Conservation (phyloP, 1,140 invertebrate species). For the Apolygus lucorum region DNA sequence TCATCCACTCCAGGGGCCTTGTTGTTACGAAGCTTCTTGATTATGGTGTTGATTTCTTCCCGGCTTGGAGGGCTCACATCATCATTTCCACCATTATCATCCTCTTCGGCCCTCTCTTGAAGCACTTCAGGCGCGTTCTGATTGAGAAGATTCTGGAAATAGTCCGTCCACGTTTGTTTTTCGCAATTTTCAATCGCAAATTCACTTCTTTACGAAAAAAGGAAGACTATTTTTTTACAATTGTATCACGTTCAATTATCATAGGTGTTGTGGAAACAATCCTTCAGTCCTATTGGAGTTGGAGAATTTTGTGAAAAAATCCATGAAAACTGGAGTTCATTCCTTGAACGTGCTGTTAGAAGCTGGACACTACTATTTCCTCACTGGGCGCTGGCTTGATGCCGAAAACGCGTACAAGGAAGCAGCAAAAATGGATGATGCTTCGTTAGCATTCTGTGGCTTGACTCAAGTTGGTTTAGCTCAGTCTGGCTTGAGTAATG, state of each 20-base stretch:
- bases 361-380: conserved; percentile 66
- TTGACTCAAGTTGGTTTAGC: conserved; percentile 65
- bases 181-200: too few relatives aligned
- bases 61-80: too few relatives aligned
- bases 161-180: too few relatives aligned
- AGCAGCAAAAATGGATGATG: conserved; percentile 73
- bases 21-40: too few relatives aligned
- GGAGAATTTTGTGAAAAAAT: conserved; percentile 60
- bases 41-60: too few relatives aligned
- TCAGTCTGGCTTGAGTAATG: conserved; percentile 22
- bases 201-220: conserved; percentile 36
- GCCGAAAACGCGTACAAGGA: conserved; percentile 68
- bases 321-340: conserved; percentile 57
- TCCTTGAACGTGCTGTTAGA: conserved; percentile 65
- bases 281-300: conserved; percentile 54
- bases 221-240: neutral
- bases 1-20: too few relatives aligned
- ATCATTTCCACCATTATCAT: too few relatives aligned
- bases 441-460: conserved; percentile 70
- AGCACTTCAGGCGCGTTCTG: too few relatives aligned
- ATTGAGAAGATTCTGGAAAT: too few relatives aligned
- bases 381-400: conserved; percentile 65
- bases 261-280: conserved; percentile 56
- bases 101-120: too few relatives aligned
- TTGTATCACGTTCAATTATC: neutral